Percentiles rank a stretch among this genome's conserved stretches.
Conservation (phyloP, 2,888 invertebrate genomes). For the Chrysomela aeneicollis region DNA sequence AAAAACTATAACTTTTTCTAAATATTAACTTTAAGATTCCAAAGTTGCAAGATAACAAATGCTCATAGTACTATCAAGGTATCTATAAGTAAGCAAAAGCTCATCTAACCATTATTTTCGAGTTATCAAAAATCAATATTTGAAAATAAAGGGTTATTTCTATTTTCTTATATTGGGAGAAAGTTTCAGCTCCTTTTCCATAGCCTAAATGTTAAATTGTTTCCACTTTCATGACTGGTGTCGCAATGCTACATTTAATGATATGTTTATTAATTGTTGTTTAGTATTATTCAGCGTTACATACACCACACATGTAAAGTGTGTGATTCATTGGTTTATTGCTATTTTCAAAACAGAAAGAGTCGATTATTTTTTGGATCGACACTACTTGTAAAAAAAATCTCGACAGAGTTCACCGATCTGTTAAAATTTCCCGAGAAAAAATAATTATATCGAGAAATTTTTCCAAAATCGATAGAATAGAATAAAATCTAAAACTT, state of each 20-base stretch:
- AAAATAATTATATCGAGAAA: conserved; percentile 1
- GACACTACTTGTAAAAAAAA: conserved; percentile 52
- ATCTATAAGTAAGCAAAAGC: conserved; percentile 55
- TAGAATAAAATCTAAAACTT: conserved; percentile 63
- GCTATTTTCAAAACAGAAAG: conserved; percentile 54
- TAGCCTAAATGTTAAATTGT: neutral
- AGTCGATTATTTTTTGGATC: conserved; percentile 45
- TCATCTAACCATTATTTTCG: conserved; percentile 47
- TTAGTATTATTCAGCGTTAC: conserved; percentile 36
- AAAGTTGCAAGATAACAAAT: conserved; percentile 60
- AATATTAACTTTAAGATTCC: conserved; percentile 50
- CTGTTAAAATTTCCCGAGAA: conserved; percentile 27
- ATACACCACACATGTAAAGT: conserved; percentile 47
- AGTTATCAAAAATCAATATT: conserved; percentile 49
- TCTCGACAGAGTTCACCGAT: conserved; percentile 42
- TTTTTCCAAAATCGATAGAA: conserved; percentile 20
- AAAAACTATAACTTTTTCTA: conserved; percentile 49
- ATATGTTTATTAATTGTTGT: conserved; percentile 51
- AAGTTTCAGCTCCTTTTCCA: conserved; percentile 29
- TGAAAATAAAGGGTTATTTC: conserved; percentile 44
- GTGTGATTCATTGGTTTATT: conserved; percentile 57
- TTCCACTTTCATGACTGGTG: conserved; percentile 47
- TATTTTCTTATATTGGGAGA: conserved; percentile 42
- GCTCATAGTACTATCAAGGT: conserved; percentile 50
- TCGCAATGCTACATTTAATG: conserved; percentile 49